A percentile compares a stretch with the other conserved stretches of the same genome.
These are phyloP conservation scores for Macrobrachium nipponense DNA, from an alignment of 1,140 invertebrate genomes.

Conservation along the genomic window DNA sequence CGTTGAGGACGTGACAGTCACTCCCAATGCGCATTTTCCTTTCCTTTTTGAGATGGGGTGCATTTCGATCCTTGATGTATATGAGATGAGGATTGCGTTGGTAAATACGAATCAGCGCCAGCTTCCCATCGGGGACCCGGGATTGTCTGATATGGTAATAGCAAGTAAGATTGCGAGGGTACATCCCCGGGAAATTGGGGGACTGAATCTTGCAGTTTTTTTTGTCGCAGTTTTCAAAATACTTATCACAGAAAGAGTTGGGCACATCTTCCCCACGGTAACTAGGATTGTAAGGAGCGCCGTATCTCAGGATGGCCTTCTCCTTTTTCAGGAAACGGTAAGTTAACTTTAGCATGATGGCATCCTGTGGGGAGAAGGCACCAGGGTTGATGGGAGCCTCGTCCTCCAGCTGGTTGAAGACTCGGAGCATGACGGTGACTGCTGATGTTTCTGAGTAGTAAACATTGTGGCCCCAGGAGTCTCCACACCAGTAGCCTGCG, in stretches of 20 bases:
- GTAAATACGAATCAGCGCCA: slow-evolving; percentile 59
- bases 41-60: slow-evolving; percentile 56
- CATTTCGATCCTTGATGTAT: slow-evolving; percentile 64
- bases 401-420: slow-evolving; percentile 75
- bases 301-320: slow-evolving; percentile 81
- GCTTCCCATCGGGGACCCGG: slow-evolving; percentile 71
- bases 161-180: slow-evolving; percentile 86
- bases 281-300: slow-evolving; percentile 70
- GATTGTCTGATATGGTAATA: slow-evolving; percentile 81
- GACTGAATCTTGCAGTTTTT: slow-evolving; percentile 87
- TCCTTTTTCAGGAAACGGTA: slow-evolving; percentile 83
- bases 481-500: slow-evolving; percentile 85
- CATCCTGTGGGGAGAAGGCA: slow-evolving; percentile 47
- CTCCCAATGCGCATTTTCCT: slow-evolving; percentile 75
- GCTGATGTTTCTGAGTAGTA: slow-evolving; percentile 86
- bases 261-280: slow-evolving; percentile 85
- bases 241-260: slow-evolving; percentile 86
- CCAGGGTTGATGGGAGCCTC: slow-evolving; percentile 65
- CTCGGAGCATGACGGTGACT: slow-evolving; percentile 79
- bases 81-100: slow-evolving; percentile 64
- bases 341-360: slow-evolving; percentile 76
- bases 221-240: slow-evolving; percentile 89
- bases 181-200: slow-evolving; percentile 87
- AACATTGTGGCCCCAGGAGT: slow-evolving; percentile 85
- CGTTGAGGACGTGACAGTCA: slow-evolving; percentile 86